phyloP scores from a whole-genome alignment of 35 echinoderm and acorn worm genomes.

The Hemicentrotus pulcherrimus region DNA sequence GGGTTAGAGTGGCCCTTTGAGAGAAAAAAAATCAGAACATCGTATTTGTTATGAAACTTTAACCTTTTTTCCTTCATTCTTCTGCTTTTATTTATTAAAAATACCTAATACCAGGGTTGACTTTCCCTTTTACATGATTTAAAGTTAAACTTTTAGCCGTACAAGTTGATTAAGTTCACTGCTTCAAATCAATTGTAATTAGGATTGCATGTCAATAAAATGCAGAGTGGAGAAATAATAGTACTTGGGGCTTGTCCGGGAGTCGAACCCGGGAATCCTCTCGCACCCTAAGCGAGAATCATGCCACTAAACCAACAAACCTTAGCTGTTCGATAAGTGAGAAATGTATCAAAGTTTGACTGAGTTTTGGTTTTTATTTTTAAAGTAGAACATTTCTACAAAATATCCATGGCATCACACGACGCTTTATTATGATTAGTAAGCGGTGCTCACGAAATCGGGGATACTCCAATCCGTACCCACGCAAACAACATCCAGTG shows the following conservation, averaged over 20 bases:
- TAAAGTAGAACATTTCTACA: background rate
- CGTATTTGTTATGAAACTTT: too few relatives aligned
- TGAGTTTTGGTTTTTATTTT: background rate
- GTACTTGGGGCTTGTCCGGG: slow-evolving; percentile 70
- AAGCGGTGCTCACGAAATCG: background rate
- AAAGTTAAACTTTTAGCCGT: too few relatives aligned
- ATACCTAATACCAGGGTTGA: too few relatives aligned
- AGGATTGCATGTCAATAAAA: too few relatives aligned
- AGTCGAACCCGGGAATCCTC: slow-evolving; percentile 89
- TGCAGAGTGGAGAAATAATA: too few relatives aligned
- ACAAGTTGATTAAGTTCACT: too few relatives aligned
- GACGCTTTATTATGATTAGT: background rate
- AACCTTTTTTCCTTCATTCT: too few relatives aligned
- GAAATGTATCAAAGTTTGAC: background rate
- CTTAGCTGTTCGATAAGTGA: background rate
- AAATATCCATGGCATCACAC: background rate
- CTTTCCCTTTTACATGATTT: too few relatives aligned
- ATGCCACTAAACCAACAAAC: slow-evolving; percentile 89
- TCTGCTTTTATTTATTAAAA: too few relatives aligned
- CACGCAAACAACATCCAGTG: background rate
- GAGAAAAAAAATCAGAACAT: too few relatives aligned
- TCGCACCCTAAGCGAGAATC: slow-evolving; percentile 92
- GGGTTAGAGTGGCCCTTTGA: too few relatives aligned
- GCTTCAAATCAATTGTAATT: too few relatives aligned
- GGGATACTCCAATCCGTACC: background rate